Evolutionary conservation across 2,888 invertebrate genomes (phyloP), one percentile per base, ranked within the genome.

Genomic region (Polydrusus pterygomalis): DNA sequence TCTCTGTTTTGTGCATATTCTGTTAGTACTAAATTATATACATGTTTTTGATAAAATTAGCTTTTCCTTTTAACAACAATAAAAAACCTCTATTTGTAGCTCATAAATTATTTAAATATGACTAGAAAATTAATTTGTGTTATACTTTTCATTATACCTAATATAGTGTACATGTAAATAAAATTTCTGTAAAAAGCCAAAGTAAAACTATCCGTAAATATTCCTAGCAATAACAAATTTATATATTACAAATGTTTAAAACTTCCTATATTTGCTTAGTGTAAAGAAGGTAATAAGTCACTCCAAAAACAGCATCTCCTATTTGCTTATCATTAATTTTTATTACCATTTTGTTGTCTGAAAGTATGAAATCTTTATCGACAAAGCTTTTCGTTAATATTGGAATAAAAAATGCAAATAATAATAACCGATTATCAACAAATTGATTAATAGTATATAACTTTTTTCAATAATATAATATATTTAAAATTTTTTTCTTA

Each of bases 101-200:
- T 60, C 40, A 15, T 60, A 64, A 2, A 34, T 34, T n/a, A 49
- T 49, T 49, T 43, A 64, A 49, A 47, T 40, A 64, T 64, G 64
- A 64, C 64, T 64, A 64, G 64, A 64, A 64, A 64, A 49, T 30
- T 63, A 49, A 47, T 63, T 45, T 64, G 15, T 64, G n/a, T 17
- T 47, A 64, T 13, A 63, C 30, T 30, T 17, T 63, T 30, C 25
- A n/a, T 34, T 51, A 51, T 7, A 13, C 13, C n/a, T 15, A 47
- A n/a, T 17, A 17, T 47, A n/a, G 0, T 56, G 56, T 34, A 56
- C 15, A 38, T 38, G 56, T 34, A 56, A 38, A 38, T 38, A 60
- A 38, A 30, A 25, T n/a, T 56, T 60, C 17, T 60, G 38, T 18
- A 18, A 38, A 58, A 38, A 60, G 63, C 43, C 9, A 45, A 63